Percentiles rank a stretch among this genome's conserved stretches.
phyloP scores from a whole-genome alignment of 1,140 invertebrate genomes.

The Sitophilus oryzae region DNA sequence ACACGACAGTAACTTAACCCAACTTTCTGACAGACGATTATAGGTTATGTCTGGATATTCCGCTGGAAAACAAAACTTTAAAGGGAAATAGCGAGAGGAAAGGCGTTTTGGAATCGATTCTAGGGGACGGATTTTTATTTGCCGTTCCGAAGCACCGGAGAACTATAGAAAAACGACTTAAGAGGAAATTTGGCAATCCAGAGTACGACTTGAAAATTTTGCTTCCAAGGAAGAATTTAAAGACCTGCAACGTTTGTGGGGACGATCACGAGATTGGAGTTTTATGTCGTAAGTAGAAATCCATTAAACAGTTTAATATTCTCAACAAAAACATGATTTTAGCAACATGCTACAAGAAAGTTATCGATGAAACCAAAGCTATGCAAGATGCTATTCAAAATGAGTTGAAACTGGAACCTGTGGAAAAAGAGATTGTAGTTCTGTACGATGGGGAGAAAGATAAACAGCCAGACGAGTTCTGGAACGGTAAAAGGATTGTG shows the following conservation, averaged over 20 bases:
- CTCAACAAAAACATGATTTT: conserved; percentile 30
- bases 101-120: conserved; percentile 52
- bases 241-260: conserved; percentile 72
- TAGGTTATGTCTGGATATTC: conserved; percentile 20
- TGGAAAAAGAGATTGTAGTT: conserved; percentile 78
- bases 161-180: conserved; percentile 64
- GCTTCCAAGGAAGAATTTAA: conserved; percentile 65
- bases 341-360: conserved; percentile 76
- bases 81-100: background rate
- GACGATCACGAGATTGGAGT: conserved; percentile 67
- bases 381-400: conserved; percentile 70
- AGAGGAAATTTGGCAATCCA: conserved; percentile 62
- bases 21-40: conserved; percentile 38
- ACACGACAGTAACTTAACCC: conserved; percentile 31
- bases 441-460: conserved; percentile 74
- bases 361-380: conserved; percentile 69
- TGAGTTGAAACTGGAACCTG: conserved; percentile 60
- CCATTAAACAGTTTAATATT: too few relatives aligned
- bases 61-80: background rate
- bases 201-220: conserved; percentile 62
- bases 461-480: conserved; percentile 47
- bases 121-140: conserved; percentile 70
- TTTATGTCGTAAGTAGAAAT: conserved; percentile 74
- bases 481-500: conserved; percentile 61
- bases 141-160: conserved; percentile 74